Percentiles rank a stretch among this genome's conserved stretches.
phyloP scores from a whole-genome alignment of 2,113 vertebrate species.

The Dromiciops gliroides region DNA sequence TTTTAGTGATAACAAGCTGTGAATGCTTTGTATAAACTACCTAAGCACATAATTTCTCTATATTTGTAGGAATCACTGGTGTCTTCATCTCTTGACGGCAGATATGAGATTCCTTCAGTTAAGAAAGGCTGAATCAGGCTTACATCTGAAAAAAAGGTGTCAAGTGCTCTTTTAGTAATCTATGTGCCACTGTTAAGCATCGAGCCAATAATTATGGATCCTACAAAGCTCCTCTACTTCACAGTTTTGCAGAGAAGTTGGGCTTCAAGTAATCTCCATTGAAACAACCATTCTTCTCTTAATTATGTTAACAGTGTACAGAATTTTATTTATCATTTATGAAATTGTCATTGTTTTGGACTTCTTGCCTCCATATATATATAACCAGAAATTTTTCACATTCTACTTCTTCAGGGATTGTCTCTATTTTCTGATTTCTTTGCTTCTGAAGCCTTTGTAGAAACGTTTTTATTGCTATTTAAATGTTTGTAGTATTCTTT shows the following conservation, averaged over 20 bases:
- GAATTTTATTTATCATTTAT: not conserved
- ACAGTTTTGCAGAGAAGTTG: not conserved
- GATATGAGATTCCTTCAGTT: not conserved
- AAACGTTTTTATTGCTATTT: not conserved
- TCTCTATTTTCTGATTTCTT: not conserved
- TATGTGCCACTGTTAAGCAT: not conserved
- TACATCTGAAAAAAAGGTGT: not conserved
- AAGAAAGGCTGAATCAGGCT: not conserved
- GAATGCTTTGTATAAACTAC: not conserved
- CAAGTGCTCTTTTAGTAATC: not conserved
- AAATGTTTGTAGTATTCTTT: not conserved
- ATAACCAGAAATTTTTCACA: not conserved
- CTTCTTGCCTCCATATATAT: not conserved
- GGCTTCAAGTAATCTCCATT: not conserved
- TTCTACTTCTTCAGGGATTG: not conserved
- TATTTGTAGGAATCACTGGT: not conserved
- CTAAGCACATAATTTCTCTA: not conserved
- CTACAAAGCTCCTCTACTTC: not conserved
- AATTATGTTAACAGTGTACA: not conserved
- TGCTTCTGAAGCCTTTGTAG: not conserved
- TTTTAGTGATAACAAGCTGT: not conserved
- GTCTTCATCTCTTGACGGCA: not conserved
- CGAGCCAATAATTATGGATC: not conserved
- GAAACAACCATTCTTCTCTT: not conserved
- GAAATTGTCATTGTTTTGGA: too few relatives aligned